A percentile compares a stretch with the other conserved stretches of the same genome.
Conservation (phyloP, 2,113 vertebrate genomes). For the Oriolus oriolus region DNA sequence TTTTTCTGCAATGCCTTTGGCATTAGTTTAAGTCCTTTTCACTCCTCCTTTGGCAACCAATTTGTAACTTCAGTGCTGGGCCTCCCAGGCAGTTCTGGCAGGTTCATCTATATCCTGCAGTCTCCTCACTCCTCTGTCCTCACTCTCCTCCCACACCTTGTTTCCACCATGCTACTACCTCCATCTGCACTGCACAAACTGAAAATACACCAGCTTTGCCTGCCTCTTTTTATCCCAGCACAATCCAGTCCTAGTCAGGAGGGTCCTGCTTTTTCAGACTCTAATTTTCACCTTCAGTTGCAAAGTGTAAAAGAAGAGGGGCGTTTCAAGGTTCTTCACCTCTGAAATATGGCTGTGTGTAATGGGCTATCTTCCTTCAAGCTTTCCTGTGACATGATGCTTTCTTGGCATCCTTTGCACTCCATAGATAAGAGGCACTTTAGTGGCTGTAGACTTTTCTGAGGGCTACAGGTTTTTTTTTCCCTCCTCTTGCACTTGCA, state of each 20-base stretch:
- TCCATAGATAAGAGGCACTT: neutral
- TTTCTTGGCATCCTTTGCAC: neutral
- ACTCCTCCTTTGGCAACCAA: neutral
- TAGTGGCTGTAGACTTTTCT: neutral
- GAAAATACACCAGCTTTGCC: neutral
- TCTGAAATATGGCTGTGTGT: neutral
- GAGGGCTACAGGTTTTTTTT: neutral
- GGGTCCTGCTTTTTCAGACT: neutral
- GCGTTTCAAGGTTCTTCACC: neutral
- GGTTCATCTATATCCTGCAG: neutral
- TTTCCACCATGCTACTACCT: neutral
- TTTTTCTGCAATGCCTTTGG: neutral
- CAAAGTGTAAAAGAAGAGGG: neutral
- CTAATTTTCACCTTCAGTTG: neutral
- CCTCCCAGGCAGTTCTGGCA: neutral
- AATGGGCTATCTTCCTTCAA: neutral
- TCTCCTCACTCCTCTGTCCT: neutral
- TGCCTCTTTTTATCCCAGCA: neutral
- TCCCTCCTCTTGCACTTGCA: neutral
- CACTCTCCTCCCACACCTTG: neutral
- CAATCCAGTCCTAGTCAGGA: neutral
- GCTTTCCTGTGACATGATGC: neutral
- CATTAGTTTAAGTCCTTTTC: neutral
- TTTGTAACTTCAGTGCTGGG: neutral
- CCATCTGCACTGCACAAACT: neutral